Evolutionary conservation across 2,113 vertebrate species (phyloP), one percentile per base, ranked within the genome.

Genomic region (Erinaceus europaeus): DNA sequence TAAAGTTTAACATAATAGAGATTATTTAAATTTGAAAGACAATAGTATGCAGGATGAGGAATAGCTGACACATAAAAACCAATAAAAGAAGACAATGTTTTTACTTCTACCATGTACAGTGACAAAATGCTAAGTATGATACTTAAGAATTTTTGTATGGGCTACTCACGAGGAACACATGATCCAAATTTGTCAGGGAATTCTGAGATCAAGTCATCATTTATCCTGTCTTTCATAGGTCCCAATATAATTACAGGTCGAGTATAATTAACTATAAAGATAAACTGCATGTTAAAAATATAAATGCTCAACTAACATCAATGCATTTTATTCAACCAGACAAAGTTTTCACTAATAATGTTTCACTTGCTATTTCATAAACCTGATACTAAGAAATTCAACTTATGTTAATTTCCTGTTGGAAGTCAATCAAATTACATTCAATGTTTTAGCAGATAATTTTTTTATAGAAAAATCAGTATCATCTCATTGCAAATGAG

Each of bases 121-220:
- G 21, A 88, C 13, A 90, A 82, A 86, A 78, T 55, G 29, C 82
- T 62, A 90, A 69, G 36, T 74, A 40, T 4, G 69, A 40, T 53
- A 77, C 83, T 34, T 75, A 68, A 48, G 14, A 53, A 38, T 59
- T 94, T 93, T 92, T 80, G 75, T 68, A 44, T 67, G 80, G 64
- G 38, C 92, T 94, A 98, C 99, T 97, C 96, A 99, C 99, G 99
- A 81, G 99, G 99, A 91, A 99, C 99, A 86, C 99, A 99, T 14
- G 99, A 99, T 38, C 99, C 99, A 90, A 99, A 99, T 84, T 99
- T 99, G 96, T 99, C 99, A 4, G 99, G 99, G 96, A 99, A 99
- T 96, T 99, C 99, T 0, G 99, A 99, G 94, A 99, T 99, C 77
- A 99, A 97, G 96, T 99, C 99, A 88, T 99, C 99, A 75, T 99